These are phyloP conservation scores for Drosophila nebulosa DNA, from an alignment of 1,140 invertebrate species.

Conservation along the genomic window DNA sequence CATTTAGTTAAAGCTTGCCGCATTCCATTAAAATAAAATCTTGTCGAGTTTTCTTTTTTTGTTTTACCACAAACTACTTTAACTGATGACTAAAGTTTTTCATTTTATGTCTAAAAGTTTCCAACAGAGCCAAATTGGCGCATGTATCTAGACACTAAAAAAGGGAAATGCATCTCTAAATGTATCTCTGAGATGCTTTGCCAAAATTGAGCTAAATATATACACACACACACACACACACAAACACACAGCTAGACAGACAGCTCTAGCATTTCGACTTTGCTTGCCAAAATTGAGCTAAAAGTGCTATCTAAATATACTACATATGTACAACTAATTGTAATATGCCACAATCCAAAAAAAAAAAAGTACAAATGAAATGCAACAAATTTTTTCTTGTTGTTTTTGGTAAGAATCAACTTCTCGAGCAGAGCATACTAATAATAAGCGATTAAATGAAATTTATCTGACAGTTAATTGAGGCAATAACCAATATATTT, in stretches of 20 bases:
- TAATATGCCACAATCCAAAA: background rate
- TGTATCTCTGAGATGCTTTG: constrained; percentile 36
- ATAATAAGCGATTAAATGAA: constrained; percentile 53
- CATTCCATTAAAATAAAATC: background rate
- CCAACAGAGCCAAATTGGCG: constrained; percentile 1
- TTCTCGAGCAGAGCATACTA: constrained; percentile 3
- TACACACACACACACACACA: background rate
- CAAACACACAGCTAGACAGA: too few relatives aligned
- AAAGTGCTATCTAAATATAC: constrained; percentile 21
- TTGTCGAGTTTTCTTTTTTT: background rate
- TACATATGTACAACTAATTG: background rate
- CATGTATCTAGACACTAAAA: constrained; percentile 38
- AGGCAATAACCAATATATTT: constrained; percentile 36
- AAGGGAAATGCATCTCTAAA: constrained; percentile 42
- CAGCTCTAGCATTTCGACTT: background rate
- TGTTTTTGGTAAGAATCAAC: background rate
- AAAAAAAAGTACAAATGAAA: background rate
- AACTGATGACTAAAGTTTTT: background rate
- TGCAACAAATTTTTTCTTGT: too few relatives aligned
- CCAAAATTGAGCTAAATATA: constrained; percentile 27
- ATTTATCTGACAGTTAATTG: constrained; percentile 68
- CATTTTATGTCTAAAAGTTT: background rate
- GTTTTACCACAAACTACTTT: background rate
- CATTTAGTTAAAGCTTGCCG: background rate
- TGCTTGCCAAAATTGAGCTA: constrained; percentile 9